Evolutionary conservation across 2,888 invertebrate genomes (phyloP).

Genomic region (Andrena minutula): DNA sequence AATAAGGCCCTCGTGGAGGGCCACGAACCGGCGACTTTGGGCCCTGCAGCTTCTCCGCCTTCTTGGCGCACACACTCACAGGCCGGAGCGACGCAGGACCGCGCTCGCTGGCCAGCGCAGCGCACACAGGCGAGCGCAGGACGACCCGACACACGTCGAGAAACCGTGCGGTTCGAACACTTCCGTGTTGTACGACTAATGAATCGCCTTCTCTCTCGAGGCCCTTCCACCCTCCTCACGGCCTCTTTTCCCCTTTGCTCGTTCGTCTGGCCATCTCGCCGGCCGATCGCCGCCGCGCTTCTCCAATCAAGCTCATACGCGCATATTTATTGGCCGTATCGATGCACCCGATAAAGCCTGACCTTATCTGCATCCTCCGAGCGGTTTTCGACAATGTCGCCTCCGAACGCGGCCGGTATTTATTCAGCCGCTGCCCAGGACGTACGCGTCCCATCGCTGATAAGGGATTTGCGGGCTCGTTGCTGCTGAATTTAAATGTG

Average conservation of each 20-base stretch:
- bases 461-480: neutral
- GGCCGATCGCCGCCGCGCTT: slow-evolving; percentile 54
- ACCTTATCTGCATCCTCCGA: slow-evolving; percentile 58
- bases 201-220: slow-evolving; percentile 80
- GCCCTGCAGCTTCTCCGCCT: slow-evolving; percentile 57
- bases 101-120: slow-evolving; percentile 46
- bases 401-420: slow-evolving; percentile 11
- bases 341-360: slow-evolving; percentile 65
- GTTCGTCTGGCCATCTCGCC: slow-evolving; percentile 45
- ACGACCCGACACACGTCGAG: slow-evolving; percentile 67
- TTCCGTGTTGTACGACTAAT: slow-evolving; percentile 85
- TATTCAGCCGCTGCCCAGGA: slow-evolving; percentile 4
- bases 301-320: slow-evolving; percentile 63
- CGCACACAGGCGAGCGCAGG: slow-evolving; percentile 21
- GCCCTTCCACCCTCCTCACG: slow-evolving; percentile 59
- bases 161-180: slow-evolving; percentile 76
- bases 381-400: slow-evolving; percentile 55
- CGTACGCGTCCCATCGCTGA: neutral
- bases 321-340: slow-evolving; percentile 68
- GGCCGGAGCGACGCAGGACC: slow-evolving; percentile 41
- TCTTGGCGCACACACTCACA: neutral
- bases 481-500: neutral
- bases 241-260: slow-evolving; percentile 51
- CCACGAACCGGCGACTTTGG: slow-evolving; percentile 66
- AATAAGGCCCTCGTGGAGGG: slow-evolving; percentile 69